A percentile compares a stretch with the other conserved stretches of the same genome.
These are phyloP conservation scores for Agriopis aurantiaria DNA, from an alignment of 2,888 invertebrate species.

Conservation along the genomic window DNA sequence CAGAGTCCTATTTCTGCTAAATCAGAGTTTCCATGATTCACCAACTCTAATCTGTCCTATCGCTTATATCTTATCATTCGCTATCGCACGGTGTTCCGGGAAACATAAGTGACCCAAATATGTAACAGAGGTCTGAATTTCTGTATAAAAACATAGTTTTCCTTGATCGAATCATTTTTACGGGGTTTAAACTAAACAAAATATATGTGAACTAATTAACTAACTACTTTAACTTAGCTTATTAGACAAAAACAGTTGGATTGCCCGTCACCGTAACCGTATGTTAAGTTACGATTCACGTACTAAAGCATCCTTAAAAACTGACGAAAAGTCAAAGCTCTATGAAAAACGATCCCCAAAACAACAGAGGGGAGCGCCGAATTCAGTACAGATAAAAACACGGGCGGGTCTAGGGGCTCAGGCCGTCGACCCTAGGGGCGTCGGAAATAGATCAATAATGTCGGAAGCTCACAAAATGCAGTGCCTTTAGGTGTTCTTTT, in stretches of 20 bases:
- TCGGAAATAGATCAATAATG: conserved; percentile 48
- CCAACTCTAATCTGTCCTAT: conserved; percentile 21
- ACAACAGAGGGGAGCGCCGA: conserved; percentile 20
- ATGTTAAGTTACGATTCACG: not conserved
- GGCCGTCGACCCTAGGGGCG: conserved; percentile 53
- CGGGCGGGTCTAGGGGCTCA: conserved; percentile 40
- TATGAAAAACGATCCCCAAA: conserved; percentile 10
- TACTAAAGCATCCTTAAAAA: not conserved
- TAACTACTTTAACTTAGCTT: too few species aligned
- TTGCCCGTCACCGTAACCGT: too few species aligned
- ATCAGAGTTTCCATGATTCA: conserved; percentile 23
- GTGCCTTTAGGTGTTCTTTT: conserved; percentile 7
- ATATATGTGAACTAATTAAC: too few species aligned
- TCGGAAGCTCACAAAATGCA: conserved; percentile 31
- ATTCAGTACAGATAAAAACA: conserved; percentile 20
- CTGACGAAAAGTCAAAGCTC: not conserved
- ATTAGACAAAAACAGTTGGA: too few species aligned
- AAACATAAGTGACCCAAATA: conserved; percentile 25
- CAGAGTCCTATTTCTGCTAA: conserved; percentile 1
- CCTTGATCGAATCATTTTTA: not conserved
- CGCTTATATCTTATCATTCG: conserved; percentile 27
- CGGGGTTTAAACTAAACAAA: too few species aligned
- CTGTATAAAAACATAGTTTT: not conserved
- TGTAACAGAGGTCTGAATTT: conserved; percentile 16
- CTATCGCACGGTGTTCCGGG: conserved; percentile 21